phyloP scores from a whole-genome alignment of 2,113 vertebrate species.

The Phyllostomus discolor region DNA sequence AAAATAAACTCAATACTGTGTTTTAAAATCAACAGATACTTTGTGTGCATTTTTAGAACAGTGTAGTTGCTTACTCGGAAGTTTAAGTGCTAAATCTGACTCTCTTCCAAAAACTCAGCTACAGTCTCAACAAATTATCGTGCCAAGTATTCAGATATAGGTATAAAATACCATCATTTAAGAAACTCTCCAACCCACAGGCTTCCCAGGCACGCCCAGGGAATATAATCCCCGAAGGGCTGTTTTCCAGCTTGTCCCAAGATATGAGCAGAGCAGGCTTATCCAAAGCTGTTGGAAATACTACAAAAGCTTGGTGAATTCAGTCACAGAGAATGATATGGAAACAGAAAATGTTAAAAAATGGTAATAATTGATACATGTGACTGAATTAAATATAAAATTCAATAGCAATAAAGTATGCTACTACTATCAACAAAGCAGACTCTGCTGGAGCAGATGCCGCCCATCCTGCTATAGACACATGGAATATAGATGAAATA shows the following conservation, averaged over 20 bases:
- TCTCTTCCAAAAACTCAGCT: background rate
- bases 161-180: background rate
- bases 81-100: background rate
- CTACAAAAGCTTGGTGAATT: background rate
- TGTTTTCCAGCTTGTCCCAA: background rate
- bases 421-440: background rate
- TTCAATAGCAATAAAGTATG: background rate
- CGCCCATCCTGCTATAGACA: background rate
- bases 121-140: background rate
- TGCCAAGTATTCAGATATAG: background rate
- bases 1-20: background rate
- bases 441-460: background rate
- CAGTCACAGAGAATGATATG: background rate
- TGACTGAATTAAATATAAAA: background rate
- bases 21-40: background rate
- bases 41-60: background rate
- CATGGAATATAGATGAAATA: background rate
- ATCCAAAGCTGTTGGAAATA: background rate
- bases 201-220: background rate
- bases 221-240: background rate
- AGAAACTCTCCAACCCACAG: background rate
- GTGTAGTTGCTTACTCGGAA: background rate
- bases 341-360: background rate
- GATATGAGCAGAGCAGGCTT: background rate
- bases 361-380: background rate